Percentiles rank a stretch among this genome's conserved stretches.
Evolutionary conservation across 2,797 vertebrate species (phyloP).

Genomic region (Pipistrellus nathusii): DNA sequence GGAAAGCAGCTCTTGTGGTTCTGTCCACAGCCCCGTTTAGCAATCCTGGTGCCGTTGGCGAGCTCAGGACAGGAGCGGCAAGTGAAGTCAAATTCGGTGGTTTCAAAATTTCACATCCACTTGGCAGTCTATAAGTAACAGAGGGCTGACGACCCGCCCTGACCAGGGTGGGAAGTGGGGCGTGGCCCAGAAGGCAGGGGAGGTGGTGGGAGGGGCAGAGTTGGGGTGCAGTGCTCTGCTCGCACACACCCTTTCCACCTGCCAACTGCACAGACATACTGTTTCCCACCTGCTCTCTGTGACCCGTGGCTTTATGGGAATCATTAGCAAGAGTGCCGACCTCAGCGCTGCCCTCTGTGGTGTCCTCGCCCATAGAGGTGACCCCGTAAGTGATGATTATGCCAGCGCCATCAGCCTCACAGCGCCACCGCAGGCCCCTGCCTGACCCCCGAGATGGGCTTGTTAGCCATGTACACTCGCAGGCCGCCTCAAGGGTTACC

Average conservation of each 20-base stretch:
- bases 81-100: not conserved
- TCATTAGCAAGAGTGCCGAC: not conserved
- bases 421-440: not conserved
- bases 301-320: not conserved
- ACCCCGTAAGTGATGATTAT: not conserved
- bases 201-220: not conserved
- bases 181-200: not conserved
- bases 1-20: not conserved
- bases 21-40: not conserved
- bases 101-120: not conserved
- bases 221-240: not conserved
- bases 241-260: not conserved
- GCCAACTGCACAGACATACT: not conserved
- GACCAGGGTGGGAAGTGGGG: not conserved
- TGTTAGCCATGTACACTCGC: not conserved
- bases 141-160: not conserved
- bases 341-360: not conserved
- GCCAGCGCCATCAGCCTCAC: fast-evolving
- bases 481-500: not conserved
- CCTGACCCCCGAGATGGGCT: not conserved
- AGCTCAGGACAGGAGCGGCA: not conserved
- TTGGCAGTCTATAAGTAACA: not conserved
- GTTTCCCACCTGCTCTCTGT: not conserved
- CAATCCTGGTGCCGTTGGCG: fast-evolving
- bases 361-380: not conserved